These are phyloP conservation scores for Pristionchus exspectatus DNA, from an alignment of 2,888 invertebrate genomes.

Conservation along the genomic window DNA sequence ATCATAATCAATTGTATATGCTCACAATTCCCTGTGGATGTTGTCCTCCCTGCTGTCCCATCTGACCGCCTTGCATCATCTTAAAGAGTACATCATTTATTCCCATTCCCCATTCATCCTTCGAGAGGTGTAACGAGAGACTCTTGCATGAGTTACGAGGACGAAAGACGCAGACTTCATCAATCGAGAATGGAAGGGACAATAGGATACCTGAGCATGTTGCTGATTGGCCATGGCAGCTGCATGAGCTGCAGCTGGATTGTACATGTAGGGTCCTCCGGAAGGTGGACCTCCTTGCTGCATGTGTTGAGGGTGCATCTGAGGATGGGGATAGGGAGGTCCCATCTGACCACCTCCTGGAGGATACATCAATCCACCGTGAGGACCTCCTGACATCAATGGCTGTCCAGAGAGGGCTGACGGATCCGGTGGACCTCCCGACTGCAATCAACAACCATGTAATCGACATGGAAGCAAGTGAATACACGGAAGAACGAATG, in stretches of 20 bases:
- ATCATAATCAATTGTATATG: no score
- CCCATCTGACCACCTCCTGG: neutral
- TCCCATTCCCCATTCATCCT: neutral
- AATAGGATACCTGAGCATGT: neutral
- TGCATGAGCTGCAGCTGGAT: slow-evolving; percentile 20
- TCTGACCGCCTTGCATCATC: slow-evolving; percentile 19
- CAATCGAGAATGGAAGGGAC: neutral
- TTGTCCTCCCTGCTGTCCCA: slow-evolving; percentile 20
- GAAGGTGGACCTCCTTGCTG: neutral
- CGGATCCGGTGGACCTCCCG: slow-evolving; percentile 24
- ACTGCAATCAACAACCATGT: neutral
- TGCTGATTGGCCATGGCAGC: slow-evolving; percentile 6
- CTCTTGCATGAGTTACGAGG: neutral
- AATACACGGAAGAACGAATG: neutral
- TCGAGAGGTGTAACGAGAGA: neutral
- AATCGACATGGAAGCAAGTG: neutral
- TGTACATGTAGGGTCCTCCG: slow-evolving; percentile 17
- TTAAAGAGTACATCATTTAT: neutral
- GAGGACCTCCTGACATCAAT: slow-evolving; percentile 29
- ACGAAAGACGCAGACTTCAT: neutral
- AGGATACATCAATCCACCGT: slow-evolving; percentile 16
- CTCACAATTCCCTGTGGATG: slow-evolving; percentile 27
- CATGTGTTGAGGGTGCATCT: neutral
- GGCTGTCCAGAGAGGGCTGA: slow-evolving; percentile 4
- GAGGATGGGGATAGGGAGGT: neutral